Evolutionary conservation across 2,797 vertebrate genomes (phyloP).

Genomic region (Orientallactaga sibirica): DNA sequence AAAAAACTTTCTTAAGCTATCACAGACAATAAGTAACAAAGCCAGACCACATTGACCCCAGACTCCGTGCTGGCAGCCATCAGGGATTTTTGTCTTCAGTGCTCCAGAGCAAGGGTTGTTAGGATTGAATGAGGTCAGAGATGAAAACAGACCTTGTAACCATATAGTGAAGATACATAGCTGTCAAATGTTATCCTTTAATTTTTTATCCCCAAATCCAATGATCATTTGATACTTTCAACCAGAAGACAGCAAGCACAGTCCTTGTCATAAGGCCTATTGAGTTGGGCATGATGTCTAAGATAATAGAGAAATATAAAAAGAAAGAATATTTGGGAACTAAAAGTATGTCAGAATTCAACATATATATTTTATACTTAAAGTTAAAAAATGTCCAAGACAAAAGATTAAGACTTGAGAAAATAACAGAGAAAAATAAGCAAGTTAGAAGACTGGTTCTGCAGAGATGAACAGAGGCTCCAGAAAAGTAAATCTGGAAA

Average conservation of each 20-base stretch:
- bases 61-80: background rate
- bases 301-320: background rate
- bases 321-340: background rate
- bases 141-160: background rate
- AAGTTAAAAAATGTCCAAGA: slow-evolving; percentile 37
- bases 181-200: background rate
- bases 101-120: background rate
- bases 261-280: background rate
- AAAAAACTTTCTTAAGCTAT: slow-evolving; percentile 30
- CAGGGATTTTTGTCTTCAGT: background rate
- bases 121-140: background rate
- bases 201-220: background rate
- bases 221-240: background rate
- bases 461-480: background rate
- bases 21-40: background rate
- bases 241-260: background rate
- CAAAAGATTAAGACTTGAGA: background rate
- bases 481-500: background rate
- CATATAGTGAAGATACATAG: background rate
- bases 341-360: background rate
- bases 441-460: background rate
- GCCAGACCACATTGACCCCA: background rate
- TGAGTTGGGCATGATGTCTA: background rate
- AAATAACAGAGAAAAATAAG: background rate
- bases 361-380: background rate